Conservation (phyloP, 2,113 vertebrate species). For the Coreoperca whiteheadi region DNA sequence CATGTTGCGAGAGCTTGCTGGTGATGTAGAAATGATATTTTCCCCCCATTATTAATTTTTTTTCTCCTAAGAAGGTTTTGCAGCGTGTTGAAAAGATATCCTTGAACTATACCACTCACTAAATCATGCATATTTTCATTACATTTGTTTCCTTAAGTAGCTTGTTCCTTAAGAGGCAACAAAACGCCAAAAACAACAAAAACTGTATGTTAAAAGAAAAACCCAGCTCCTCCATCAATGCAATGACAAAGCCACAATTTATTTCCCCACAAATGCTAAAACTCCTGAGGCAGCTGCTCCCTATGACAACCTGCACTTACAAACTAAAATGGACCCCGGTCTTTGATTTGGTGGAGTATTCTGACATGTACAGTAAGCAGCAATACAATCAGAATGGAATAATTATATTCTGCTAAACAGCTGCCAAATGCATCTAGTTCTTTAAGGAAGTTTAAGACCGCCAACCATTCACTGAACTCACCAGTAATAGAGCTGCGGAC, state of each 20-base stretch:
- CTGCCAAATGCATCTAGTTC: constrained; percentile 22
- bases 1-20: constrained; percentile 18
- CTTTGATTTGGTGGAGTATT: constrained; percentile 5
- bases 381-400: neutral
- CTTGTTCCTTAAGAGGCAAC: neutral
- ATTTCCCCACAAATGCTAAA: constrained; percentile 30
- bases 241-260: constrained; percentile 41
- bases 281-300: constrained; percentile 53
- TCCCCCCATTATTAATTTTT: neutral
- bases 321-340: constrained; percentile 43
- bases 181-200: neutral
- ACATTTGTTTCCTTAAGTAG: neutral
- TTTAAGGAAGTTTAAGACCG: constrained; percentile 10
- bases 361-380: constrained; percentile 6
- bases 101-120: neutral
- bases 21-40: constrained; percentile 4
- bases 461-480: constrained; percentile 5
- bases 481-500: neutral
- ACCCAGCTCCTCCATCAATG: neutral
- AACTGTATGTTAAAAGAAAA: neutral
- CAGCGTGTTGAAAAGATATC: constrained; percentile 5
- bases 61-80: neutral
- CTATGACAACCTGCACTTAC: constrained; percentile 63
- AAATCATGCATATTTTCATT: constrained; percentile 17
- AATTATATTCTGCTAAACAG: constrained; percentile 34